Percentiles rank a stretch among this genome's conserved stretches.
These are phyloP conservation scores for Morbakka virulenta DNA, from an alignment of 30 jellyfish, hydroid and myxozoan genomes.

Conservation along the genomic window DNA sequence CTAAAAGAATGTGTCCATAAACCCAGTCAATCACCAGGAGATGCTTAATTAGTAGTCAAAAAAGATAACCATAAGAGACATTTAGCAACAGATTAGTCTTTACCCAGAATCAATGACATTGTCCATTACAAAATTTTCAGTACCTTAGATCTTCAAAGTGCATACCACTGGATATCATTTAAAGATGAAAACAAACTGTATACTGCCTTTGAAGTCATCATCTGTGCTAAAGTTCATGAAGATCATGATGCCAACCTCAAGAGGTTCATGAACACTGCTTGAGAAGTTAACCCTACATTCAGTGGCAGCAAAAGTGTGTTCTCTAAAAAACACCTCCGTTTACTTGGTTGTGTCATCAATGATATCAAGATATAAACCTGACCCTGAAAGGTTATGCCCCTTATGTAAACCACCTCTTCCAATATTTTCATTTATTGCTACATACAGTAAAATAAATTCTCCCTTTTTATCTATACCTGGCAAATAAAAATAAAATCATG, in stretches of 20 bases:
- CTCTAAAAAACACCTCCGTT: neutral
- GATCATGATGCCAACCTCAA: neutral
- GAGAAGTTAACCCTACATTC: neutral
- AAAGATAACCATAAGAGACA: conserved; percentile 7
- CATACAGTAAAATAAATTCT: no score
- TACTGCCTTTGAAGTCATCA: neutral
- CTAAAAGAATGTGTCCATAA: conserved; percentile 4
- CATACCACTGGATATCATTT: conserved; percentile 32
- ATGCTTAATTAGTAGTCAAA: conserved; percentile 38
- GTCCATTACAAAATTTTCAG: conserved; percentile 28
- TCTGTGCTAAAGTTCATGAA: neutral
- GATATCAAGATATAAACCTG: neutral
- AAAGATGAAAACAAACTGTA: conserved; percentile 4
- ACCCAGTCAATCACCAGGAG: conserved; percentile 37
- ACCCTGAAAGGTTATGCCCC: neutral
- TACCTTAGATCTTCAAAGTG: conserved; percentile 39
- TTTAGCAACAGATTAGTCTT: conserved; percentile 35
- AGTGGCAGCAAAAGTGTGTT: neutral
- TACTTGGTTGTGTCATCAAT: neutral
- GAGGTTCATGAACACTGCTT: neutral
- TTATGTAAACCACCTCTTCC: neutral
- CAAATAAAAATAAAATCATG: no score
- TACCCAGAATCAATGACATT: conserved; percentile 49
- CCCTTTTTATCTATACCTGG: no score
- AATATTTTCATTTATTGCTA: no score